phyloP scores from a whole-genome alignment of 2,888 invertebrate genomes.

The Ditula angustiorana region DNA sequence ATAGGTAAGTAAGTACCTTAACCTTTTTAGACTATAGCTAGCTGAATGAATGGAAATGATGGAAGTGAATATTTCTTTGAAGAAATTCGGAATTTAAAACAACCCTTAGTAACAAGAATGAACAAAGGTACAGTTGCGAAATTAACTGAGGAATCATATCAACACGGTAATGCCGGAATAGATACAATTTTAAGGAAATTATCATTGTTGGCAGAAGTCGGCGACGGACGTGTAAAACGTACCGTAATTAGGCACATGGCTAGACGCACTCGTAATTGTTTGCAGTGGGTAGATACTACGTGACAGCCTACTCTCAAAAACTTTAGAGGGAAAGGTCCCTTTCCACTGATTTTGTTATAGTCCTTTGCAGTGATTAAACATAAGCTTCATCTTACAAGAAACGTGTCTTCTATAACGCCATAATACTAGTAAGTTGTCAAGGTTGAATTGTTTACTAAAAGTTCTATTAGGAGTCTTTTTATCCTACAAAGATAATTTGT shows the following conservation, averaged over 20 bases:
- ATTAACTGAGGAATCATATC: background rate
- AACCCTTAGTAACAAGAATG: background rate
- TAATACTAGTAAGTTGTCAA: no score
- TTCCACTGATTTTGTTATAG: background rate
- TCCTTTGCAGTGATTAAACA: background rate
- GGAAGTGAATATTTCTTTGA: background rate
- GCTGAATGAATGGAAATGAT: background rate
- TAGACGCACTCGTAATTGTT: conserved; percentile 7
- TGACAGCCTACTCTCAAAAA: conserved; percentile 15
- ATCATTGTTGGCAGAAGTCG: conserved; percentile 8
- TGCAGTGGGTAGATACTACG: conserved; percentile 16
- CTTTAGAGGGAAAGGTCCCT: background rate
- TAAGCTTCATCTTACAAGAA: no score
- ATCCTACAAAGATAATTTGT: background rate
- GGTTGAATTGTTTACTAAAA: background rate
- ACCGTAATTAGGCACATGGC: conserved; percentile 23
- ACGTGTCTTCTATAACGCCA: no score
- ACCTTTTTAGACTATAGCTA: background rate
- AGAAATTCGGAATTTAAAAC: background rate
- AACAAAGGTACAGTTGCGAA: conserved; percentile 3
- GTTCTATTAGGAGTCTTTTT: background rate
- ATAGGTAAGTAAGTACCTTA: background rate
- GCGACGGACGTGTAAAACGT: background rate
- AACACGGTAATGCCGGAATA: background rate
- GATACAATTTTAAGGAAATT: conserved; percentile 11